Conservation (phyloP, 2,113 vertebrate genomes). For the Limnothrissa miodon region DNA sequence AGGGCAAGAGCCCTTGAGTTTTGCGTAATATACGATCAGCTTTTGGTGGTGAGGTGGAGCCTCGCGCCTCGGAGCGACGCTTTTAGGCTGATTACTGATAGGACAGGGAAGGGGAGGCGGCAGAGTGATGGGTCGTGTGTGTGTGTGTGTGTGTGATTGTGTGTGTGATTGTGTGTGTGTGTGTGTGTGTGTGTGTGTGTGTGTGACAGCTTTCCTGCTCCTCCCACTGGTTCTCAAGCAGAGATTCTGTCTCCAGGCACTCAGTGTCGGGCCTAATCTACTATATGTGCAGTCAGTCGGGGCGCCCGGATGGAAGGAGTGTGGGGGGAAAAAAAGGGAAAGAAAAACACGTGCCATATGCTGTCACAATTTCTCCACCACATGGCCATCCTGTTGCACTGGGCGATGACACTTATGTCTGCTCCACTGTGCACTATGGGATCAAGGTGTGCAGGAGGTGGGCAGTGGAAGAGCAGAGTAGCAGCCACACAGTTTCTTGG, state of each 20-base stretch:
- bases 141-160: not conserved
- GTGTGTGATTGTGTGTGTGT: not conserved
- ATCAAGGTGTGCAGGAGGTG: not conserved
- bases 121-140: not conserved
- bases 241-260: not conserved
- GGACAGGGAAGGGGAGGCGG: conserved; percentile 26
- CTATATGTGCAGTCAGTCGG: not conserved
- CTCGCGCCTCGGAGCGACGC: not conserved
- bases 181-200: not conserved
- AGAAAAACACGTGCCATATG: not conserved
- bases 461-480: not conserved
- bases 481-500: not conserved
- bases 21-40: not conserved
- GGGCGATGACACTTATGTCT: conserved; percentile 26
- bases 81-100: conserved; percentile 16
- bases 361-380: not conserved
- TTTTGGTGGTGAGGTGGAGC: not conserved
- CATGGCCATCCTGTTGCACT: not conserved
- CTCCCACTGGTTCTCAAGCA: not conserved
- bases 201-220: not conserved
- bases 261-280: not conserved
- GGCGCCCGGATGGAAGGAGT: not conserved
- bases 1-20: not conserved
- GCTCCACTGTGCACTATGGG: not conserved
- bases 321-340: not conserved